These are phyloP conservation scores for Sinotaia quadrata DNA, from an alignment of 2,888 invertebrate genomes.

Conservation along the genomic window DNA sequence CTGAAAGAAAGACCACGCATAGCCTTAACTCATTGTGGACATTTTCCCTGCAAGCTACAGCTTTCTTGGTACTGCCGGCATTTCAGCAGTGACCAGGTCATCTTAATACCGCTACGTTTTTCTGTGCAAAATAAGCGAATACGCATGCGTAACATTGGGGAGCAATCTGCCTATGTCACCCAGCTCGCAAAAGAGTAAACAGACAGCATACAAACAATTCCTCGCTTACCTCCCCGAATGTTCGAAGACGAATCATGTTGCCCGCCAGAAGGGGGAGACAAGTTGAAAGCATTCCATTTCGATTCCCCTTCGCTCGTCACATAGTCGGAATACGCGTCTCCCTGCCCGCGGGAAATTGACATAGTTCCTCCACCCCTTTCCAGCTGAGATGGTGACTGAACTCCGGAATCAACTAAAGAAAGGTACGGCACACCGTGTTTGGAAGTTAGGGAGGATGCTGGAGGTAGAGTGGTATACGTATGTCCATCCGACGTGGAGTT, in stretches of 20 bases:
- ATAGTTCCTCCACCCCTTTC: conserved; percentile 16
- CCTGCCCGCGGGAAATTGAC: conserved; percentile 3
- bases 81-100: no score
- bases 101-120: no score
- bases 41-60: no score
- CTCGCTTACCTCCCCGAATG: neutral
- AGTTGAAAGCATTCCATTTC: conserved; percentile 12
- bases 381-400: conserved; percentile 4
- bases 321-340: conserved; percentile 20
- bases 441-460: conserved; percentile 24
- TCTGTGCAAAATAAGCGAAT: no score
- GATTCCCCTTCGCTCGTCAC: conserved; percentile 15
- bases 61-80: no score
- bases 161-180: no score
- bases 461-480: conserved; percentile 29
- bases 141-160: no score
- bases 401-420: neutral
- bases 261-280: neutral
- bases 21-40: no score
- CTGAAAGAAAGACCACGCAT: no score
- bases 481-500: conserved; percentile 1
- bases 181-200: no score
- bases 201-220: no score
- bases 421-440: conserved; percentile 28
- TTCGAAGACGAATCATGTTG: conserved; percentile 9